These are phyloP conservation scores for Sapajus apella DNA, from an alignment of 2,113 vertebrate genomes.

Conservation along the genomic window DNA sequence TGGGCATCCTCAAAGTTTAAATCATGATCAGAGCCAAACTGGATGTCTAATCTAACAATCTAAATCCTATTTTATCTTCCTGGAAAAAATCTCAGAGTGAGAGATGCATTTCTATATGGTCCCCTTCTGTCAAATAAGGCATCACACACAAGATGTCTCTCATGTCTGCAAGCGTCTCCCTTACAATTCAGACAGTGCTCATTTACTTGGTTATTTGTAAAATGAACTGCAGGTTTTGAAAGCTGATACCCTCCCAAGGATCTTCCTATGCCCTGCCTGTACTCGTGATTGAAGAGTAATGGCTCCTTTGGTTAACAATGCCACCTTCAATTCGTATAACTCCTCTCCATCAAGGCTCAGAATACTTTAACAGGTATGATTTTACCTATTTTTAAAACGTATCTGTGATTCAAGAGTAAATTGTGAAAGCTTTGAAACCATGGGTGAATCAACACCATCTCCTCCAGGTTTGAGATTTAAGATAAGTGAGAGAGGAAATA, in stretches of 20 bases:
- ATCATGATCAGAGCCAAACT: neutral
- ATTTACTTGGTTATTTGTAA: neutral
- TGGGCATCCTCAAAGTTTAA: neutral
- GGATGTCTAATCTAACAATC: neutral
- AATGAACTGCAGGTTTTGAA: neutral
- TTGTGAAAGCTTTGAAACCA: neutral
- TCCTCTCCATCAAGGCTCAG: neutral
- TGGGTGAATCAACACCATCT: neutral
- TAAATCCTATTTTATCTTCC: neutral
- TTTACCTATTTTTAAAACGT: conserved; percentile 5
- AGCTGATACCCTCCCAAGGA: neutral
- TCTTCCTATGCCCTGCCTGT: neutral
- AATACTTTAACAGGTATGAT: neutral
- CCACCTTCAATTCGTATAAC: neutral
- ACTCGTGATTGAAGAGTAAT: neutral
- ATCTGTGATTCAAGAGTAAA: neutral
- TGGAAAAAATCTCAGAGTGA: neutral
- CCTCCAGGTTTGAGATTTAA: neutral
- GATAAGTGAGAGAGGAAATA: neutral
- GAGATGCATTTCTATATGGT: neutral
- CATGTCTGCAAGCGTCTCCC: neutral
- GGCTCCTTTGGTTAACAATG: neutral
- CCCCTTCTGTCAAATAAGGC: neutral
- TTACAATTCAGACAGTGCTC: neutral
- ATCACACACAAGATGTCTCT: neutral